Evolutionary conservation across 2,113 vertebrate species (phyloP).

Genomic region (Archocentrus centrarchus): DNA sequence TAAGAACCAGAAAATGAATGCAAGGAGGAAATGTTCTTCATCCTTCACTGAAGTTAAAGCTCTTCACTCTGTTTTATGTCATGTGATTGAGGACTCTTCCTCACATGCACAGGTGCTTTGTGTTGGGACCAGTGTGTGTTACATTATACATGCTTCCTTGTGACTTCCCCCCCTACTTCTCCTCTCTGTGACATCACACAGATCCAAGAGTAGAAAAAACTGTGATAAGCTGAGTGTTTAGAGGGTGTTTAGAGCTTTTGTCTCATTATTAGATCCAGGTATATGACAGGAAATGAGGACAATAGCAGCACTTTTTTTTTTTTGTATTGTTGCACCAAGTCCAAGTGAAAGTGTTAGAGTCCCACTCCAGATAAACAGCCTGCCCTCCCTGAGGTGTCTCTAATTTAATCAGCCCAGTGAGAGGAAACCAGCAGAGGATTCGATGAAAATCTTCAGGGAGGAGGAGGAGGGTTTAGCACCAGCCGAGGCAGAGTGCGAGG

Average conservation of each 20-base stretch:
- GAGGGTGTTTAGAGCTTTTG: neutral
- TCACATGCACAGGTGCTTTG: no score
- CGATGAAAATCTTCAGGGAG: constrained; percentile 18
- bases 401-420: constrained; percentile 35
- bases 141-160: no score
- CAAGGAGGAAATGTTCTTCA: no score
- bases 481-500: neutral
- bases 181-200: neutral
- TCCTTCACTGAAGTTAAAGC: no score
- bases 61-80: no score
- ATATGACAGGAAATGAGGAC: neutral
- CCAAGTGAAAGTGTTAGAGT: neutral
- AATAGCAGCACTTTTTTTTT: accelerated
- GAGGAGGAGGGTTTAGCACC: neutral
- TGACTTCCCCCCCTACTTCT: no score
- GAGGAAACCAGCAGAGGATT: neutral
- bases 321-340: neutral
- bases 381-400: constrained; percentile 11
- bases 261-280: neutral
- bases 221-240: neutral
- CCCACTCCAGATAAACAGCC: neutral
- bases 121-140: no score
- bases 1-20: no score
- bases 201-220: neutral
- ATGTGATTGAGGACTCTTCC: no score